These are phyloP conservation scores for Galeopterus variegatus DNA, from an alignment of 2,113 vertebrate species.

Conservation along the genomic window DNA sequence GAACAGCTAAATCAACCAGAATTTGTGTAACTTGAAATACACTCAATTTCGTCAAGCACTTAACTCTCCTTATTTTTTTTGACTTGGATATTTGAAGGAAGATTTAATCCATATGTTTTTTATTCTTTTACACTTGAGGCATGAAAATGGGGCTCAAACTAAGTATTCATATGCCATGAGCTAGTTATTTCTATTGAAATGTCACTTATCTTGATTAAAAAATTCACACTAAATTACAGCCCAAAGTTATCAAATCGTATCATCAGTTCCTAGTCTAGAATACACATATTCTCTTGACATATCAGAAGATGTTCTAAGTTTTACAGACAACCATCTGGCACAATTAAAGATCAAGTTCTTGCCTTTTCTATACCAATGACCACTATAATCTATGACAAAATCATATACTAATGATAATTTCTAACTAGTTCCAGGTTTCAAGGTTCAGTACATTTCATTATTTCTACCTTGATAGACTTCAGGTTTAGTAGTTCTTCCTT, in stretches of 20 bases:
- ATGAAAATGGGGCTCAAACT: constrained; percentile 58
- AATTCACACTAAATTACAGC: neutral
- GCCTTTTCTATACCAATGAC: neutral
- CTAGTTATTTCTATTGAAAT: constrained; percentile 59
- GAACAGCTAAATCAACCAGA: constrained; percentile 40
- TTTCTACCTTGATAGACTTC: neutral
- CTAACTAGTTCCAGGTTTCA: neutral
- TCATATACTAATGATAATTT: neutral
- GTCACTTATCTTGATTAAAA: constrained; percentile 37
- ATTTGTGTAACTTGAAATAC: constrained; percentile 49
- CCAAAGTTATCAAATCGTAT: neutral
- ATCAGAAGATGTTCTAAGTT: neutral
- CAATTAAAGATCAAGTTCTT: constrained; percentile 31
- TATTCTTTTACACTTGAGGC: constrained; percentile 52
- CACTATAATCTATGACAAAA: constrained; percentile 12
- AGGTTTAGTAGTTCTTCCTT: constrained; percentile 35
- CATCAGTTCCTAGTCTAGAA: neutral
- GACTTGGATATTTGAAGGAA: constrained; percentile 67
- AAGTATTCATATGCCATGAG: neutral
- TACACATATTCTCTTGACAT: neutral
- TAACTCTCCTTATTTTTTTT: neutral
- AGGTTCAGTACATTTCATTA: neutral
- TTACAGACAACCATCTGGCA: constrained; percentile 47
- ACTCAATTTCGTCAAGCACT: constrained; percentile 55
- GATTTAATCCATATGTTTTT: constrained; percentile 69